Percentiles rank a stretch among this genome's conserved stretches.
Conservation (phyloP, 2,797 vertebrate species). For the Propithecus perrieri region DNA sequence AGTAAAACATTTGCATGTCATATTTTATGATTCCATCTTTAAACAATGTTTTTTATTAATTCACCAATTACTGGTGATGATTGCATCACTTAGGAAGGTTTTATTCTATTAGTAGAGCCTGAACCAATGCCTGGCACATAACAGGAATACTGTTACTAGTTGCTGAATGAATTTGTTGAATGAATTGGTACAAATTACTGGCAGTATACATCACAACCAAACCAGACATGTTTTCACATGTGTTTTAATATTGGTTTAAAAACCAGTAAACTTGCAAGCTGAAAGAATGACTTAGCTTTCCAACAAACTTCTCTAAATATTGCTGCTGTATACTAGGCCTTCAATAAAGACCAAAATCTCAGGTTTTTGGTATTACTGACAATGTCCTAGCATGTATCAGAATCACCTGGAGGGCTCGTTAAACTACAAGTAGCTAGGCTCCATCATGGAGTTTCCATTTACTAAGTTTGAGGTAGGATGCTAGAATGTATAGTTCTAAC, state of each 20-base stretch:
- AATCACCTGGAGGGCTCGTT: background rate
- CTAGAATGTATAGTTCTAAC: background rate
- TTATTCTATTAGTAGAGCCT: conserved; percentile 34
- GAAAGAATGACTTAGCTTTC: background rate
- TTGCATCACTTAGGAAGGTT: conserved; percentile 26
- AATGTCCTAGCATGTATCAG: background rate
- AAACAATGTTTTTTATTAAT: conserved; percentile 49
- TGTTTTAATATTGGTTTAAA: conserved; percentile 44
- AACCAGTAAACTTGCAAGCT: background rate
- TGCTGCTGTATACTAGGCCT: background rate
- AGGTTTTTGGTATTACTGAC: background rate
- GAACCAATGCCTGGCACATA: conserved; percentile 1
- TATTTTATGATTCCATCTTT: conserved; percentile 36
- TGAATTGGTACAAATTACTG: conserved; percentile 56
- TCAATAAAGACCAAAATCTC: background rate
- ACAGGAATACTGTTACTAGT: background rate
- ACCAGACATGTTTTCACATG: conserved; percentile 39
- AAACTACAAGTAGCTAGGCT: background rate
- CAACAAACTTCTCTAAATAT: background rate
- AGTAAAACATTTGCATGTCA: background rate
- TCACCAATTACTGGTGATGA: conserved; percentile 45
- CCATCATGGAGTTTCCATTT: background rate
- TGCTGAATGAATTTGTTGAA: conserved; percentile 45
- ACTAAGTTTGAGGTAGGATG: background rate
- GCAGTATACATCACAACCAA: conserved; percentile 2